Percentiles rank a stretch among this genome's conserved stretches.
phyloP scores from a whole-genome alignment of 1,140 invertebrate species.

The Ceratosolen fusciceps region DNA sequence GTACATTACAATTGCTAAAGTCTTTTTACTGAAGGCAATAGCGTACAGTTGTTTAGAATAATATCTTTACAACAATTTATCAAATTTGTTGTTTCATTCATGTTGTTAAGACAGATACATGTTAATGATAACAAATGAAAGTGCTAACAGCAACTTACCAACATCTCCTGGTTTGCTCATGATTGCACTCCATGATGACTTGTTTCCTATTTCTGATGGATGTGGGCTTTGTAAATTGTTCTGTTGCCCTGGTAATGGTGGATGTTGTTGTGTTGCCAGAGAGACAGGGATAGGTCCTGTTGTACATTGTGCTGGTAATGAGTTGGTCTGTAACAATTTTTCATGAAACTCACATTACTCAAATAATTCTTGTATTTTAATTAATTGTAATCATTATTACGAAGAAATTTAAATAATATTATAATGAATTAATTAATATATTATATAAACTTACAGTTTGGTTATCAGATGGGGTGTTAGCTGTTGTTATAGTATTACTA shows the following conservation, averaged over 20 bases:
- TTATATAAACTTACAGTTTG: slow-evolving; percentile 58
- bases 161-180: slow-evolving; percentile 72
- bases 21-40: no score
- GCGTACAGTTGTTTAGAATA: slow-evolving; percentile 28
- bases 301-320: slow-evolving; percentile 66
- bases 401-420: not conserved
- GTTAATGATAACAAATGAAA: not conserved
- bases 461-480: slow-evolving; percentile 64
- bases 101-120: no score
- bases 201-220: slow-evolving; percentile 68
- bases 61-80: not conserved
- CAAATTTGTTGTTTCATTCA: not conserved
- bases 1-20: no score
- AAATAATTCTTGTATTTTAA: not conserved
- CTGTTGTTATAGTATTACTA: slow-evolving; percentile 64
- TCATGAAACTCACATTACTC: not conserved
- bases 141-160: slow-evolving; percentile 52
- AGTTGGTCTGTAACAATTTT: slow-evolving; percentile 60
- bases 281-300: slow-evolving; percentile 61
- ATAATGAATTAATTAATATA: slow-evolving; percentile 27
- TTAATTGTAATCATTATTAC: not conserved
- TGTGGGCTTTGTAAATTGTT: slow-evolving; percentile 61
- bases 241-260: slow-evolving; percentile 66
- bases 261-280: slow-evolving; percentile 63
- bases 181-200: slow-evolving; percentile 74